Base-by-base conservation (phyloP, 2,113 vertebrate species). In the Furnarius figulus region DNA sequence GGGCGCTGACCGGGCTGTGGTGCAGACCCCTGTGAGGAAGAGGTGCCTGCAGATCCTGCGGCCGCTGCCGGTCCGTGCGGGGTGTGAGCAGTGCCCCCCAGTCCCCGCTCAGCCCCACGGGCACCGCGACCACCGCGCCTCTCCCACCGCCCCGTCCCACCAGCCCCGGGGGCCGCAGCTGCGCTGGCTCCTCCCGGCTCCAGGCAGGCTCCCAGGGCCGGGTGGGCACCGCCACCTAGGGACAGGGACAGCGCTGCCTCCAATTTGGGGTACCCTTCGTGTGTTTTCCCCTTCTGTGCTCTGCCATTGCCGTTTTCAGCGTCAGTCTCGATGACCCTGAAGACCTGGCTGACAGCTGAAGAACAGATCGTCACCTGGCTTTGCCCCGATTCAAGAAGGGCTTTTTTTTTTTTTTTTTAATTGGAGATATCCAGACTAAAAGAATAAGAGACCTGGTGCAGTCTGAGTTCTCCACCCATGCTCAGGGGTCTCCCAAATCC, bases 191-290 rank as follows among this genome's bases (percentile, higher is more conserved):
- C 12, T 22, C 12, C 14, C 4, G 50, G 27, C 72, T 13, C 65
- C 44, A 11, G 30, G 30, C 13, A 9, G 10, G 13, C 4, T 44
- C 23, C 46, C n/a, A 11, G 23, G n/a, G 8, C 3, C 9, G 80
- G 77, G 15, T 58, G 22, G 91, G 49, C 85, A 91, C 44, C 23
- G 77, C 91, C 91, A 87, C 78, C 85, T 91, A 95, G 81, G 68
- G 95, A 89, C 73, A 3, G 87, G 46, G 10, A 75, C 70, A 2
- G 1, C 39, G 9, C 59, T 62, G 59, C 5, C 22, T 44, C 31
- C 70, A 15, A 30, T 62, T 35, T 5, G 46, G 6, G 8, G 7
- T 17, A 22, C 12, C 20, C 46, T 62, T 18, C 4, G 33, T 39
- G 12, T 49, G 17, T 47, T 44, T 39, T 31, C 6, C 28, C 8